phyloP scores from a whole-genome alignment of 2,888 invertebrate species.

The Cantharis rustica region DNA sequence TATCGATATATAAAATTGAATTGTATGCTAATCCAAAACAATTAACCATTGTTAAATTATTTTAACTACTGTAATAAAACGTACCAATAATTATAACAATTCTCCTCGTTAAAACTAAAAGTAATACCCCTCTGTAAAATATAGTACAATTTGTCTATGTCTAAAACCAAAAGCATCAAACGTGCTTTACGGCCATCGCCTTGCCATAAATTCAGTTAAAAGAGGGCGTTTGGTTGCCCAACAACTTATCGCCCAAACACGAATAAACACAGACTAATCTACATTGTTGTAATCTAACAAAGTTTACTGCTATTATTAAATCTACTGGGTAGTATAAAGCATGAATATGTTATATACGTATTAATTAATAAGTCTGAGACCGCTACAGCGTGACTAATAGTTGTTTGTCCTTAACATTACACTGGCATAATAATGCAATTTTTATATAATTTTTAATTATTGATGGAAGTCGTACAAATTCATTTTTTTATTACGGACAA shows the following conservation, averaged over 20 bases:
- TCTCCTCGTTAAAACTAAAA: background rate
- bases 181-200: constrained; percentile 45
- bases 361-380: constrained; percentile 17
- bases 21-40: background rate
- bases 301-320: constrained; percentile 45
- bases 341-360: constrained; percentile 16
- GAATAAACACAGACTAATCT: constrained; percentile 53
- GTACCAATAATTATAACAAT: background rate
- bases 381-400: background rate
- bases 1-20: background rate
- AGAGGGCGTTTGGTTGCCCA: constrained; percentile 33
- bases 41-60: background rate
- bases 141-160: constrained; percentile 22
- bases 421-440: background rate
- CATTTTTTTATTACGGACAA: background rate
- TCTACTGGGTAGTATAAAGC: constrained; percentile 44
- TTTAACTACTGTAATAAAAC: background rate
- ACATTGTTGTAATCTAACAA: constrained; percentile 49
- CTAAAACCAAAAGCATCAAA: constrained; percentile 39
- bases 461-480: background rate
- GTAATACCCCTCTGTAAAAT: background rate
- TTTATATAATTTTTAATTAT: background rate
- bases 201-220: constrained; percentile 43
- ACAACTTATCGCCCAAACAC: constrained; percentile 49
- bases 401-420: background rate